Percentiles rank a stretch among this genome's conserved stretches.
These are phyloP conservation scores for Blera fallax DNA, from an alignment of 2,888 invertebrate genomes.

Conservation along the genomic window DNA sequence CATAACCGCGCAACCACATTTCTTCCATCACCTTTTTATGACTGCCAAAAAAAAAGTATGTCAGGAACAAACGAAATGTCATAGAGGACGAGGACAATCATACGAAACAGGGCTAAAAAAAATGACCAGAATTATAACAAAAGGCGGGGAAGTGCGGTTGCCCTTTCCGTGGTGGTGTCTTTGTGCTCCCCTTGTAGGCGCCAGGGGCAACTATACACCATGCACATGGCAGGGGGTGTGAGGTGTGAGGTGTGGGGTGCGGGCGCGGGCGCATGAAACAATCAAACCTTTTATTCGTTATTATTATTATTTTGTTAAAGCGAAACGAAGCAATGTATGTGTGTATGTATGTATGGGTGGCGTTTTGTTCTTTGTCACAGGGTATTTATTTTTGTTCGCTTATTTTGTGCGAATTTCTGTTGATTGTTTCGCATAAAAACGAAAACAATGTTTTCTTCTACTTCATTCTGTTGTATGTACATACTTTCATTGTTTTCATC, in stretches of 20 bases:
- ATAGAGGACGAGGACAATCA: slow-evolving; percentile 36
- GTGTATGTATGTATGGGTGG: neutral
- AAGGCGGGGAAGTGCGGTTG: slow-evolving; percentile 4
- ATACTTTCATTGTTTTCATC: slow-evolving; percentile 12
- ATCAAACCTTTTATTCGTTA: slow-evolving; percentile 30
- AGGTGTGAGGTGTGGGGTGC: neutral
- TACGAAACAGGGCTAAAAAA: slow-evolving; percentile 8
- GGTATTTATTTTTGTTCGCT: slow-evolving; percentile 6
- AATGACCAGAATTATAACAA: neutral
- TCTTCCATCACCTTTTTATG: slow-evolving; percentile 11
- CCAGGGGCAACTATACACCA: slow-evolving; percentile 8
- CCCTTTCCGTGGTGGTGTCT: slow-evolving; percentile 9
- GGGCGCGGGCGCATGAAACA: slow-evolving; percentile 5
- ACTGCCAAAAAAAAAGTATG: neutral
- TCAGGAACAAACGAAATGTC: slow-evolving; percentile 2
- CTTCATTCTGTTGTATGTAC: neutral
- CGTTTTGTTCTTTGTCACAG: neutral
- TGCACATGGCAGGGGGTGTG: neutral
- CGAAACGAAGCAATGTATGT: neutral
- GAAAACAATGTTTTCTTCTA: slow-evolving; percentile 28
- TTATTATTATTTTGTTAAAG: slow-evolving; percentile 50
- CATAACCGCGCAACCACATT: slow-evolving; percentile 19
- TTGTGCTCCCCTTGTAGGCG: slow-evolving; percentile 16
- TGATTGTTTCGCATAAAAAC: slow-evolving; percentile 67
- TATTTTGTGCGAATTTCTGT: slow-evolving; percentile 55